These are phyloP conservation scores for Mesorhabditis spiculigera DNA, from an alignment of 2,888 invertebrate genomes.

Conservation along the genomic window DNA sequence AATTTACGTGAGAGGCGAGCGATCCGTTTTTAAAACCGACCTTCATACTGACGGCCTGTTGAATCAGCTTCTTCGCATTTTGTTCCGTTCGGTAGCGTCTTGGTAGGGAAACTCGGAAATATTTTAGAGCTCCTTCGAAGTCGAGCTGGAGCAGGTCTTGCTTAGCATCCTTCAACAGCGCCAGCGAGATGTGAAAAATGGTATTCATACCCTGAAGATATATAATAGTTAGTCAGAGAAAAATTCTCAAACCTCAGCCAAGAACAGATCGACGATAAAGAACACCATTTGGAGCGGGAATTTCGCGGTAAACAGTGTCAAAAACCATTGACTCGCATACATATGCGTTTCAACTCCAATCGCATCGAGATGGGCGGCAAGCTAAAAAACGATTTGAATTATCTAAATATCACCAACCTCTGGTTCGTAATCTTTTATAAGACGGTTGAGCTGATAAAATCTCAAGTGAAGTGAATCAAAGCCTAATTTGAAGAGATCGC, in stretches of 20 bases:
- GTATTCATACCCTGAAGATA: slow-evolving; percentile 84
- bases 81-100: slow-evolving; percentile 90
- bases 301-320: slow-evolving; percentile 96
- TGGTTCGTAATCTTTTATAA: slow-evolving; percentile 71
- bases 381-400: slow-evolving; percentile 6
- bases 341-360: slow-evolving; percentile 79
- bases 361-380: slow-evolving; percentile 65
- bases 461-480: slow-evolving; percentile 92
- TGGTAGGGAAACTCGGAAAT: slow-evolving; percentile 92
- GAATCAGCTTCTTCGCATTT: slow-evolving; percentile 81
- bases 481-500: slow-evolving; percentile 85
- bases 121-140: slow-evolving; percentile 91
- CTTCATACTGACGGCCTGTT: slow-evolving; percentile 83
- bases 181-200: slow-evolving; percentile 90
- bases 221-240: neutral
- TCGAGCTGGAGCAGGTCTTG: slow-evolving; percentile 79
- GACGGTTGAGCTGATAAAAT: slow-evolving; percentile 85
- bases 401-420: slow-evolving; percentile 62
- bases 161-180: slow-evolving; percentile 81
- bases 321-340: slow-evolving; percentile 99
- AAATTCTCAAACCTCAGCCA: slow-evolving; percentile 64
- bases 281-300: slow-evolving; percentile 95
- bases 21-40: slow-evolving; percentile 61
- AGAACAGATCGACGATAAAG: slow-evolving; percentile 91
- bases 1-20: neutral